Percentiles rank a stretch among this genome's conserved stretches.
These are phyloP conservation scores for Cenopis cana DNA, from an alignment of 2,888 invertebrate genomes.

Conservation along the genomic window DNA sequence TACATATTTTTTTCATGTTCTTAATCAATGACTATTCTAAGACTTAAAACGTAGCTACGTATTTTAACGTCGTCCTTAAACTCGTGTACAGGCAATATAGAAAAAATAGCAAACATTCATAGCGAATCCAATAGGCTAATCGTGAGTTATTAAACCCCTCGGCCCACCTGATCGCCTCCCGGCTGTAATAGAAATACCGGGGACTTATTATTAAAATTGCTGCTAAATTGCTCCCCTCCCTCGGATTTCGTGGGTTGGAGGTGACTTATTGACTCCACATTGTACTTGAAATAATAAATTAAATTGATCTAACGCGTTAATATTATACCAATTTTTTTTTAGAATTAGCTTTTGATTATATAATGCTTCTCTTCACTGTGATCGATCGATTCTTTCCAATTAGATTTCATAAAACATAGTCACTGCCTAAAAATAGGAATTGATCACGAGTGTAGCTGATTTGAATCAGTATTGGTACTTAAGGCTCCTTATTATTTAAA, in stretches of 20 bases:
- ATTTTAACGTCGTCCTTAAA: constrained; percentile 63
- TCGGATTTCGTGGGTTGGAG: constrained; percentile 73
- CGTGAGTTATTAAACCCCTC: constrained; percentile 83
- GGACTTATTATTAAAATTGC: constrained; percentile 86
- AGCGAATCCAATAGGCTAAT: constrained; percentile 85
- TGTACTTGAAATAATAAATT: constrained; percentile 44
- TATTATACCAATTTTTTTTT: constrained; percentile 19
- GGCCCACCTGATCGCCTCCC: constrained; percentile 82
- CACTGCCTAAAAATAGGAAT: no score
- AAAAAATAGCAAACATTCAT: constrained; percentile 85
- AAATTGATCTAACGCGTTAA: constrained; percentile 36
- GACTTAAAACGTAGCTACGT: background rate
- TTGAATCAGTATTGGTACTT: no score
- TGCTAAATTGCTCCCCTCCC: constrained; percentile 83
- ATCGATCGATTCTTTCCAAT: background rate
- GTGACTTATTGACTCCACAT: constrained; percentile 63
- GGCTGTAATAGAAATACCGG: constrained; percentile 85
- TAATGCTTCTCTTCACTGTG: background rate
- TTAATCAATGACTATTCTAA: no score
- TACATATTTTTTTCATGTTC: no score
- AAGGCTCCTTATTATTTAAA: no score
- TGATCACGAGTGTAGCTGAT: no score
- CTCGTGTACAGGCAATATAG: constrained; percentile 72
- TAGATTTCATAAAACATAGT: background rate
- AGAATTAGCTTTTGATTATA: constrained; percentile 29